Conservation (phyloP, 1,140 invertebrate species). For the Procambarus virginalis region DNA sequence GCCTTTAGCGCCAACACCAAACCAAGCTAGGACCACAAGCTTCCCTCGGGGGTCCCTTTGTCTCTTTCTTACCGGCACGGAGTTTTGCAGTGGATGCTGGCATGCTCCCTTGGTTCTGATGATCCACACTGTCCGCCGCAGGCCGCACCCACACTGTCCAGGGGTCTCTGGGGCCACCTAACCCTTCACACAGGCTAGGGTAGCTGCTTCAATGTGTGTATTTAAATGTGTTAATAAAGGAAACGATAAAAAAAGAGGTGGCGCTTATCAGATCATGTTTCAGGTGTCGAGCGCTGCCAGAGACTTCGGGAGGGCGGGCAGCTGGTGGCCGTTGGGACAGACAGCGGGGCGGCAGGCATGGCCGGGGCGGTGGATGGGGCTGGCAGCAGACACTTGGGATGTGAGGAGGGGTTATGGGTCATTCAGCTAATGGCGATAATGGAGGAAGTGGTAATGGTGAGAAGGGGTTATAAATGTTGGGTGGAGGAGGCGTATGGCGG, state of each 20-base stretch:
- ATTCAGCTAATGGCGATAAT: neutral
- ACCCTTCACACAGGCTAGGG: no score
- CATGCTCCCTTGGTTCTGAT: no score
- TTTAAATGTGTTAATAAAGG: no score
- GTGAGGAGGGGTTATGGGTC: neutral
- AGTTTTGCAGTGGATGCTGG: no score
- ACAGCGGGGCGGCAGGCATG: neutral
- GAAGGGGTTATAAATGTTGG: neutral
- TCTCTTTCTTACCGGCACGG: no score
- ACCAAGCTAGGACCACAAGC: no score
- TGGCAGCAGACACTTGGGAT: no score
- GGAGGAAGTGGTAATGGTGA: neutral
- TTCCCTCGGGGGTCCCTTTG: no score
- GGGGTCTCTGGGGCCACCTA: neutral
- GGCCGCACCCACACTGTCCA: neutral
- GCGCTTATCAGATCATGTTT: neutral
- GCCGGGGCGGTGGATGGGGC: no score
- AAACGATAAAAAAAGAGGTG: neutral
- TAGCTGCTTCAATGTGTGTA: no score
- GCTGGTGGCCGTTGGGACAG: neutral
- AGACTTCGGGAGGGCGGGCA: neutral
- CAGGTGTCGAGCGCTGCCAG: neutral
- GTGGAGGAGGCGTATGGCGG: neutral
- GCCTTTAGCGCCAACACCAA: no score
- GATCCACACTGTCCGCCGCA: no score